Evolutionary conservation across 92 coral and sea anemone species (phyloP), one percentile per base, ranked within the genome.

Genomic region (Siderastrea radians): DNA sequence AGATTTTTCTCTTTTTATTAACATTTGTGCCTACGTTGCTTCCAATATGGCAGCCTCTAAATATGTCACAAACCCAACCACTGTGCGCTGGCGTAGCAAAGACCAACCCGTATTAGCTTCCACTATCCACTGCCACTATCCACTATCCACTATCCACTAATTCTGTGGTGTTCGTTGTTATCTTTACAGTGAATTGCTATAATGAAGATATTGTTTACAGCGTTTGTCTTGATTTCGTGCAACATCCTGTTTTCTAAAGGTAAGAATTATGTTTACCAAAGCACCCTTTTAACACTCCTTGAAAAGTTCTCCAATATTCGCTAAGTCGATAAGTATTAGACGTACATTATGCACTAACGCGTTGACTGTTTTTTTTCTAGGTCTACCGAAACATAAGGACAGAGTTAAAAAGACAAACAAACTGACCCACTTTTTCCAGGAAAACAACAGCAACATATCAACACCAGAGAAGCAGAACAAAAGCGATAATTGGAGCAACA

Each of bases 181-280:
- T 82, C 14, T 73, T 64, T 72, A 49, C 87, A 84, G 87, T 62
- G 7, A 61, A 47, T 75, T 38, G 15, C 58, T 14, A 63, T n/a
- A 61, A 84, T 84, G 87, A 84, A 74, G 80, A 4, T 74, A 49
- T 17, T 74, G 5, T 38, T 84, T 3, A 45, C 73, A 49, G 3
- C 73, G 51, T n/a, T 53, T 74, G 44, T 74, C 54, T 12, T 74
- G 72, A 60, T 74, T 48, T 49, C 72, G 51, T 7, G 50, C 15
- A 62, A 38, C n/a, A 63, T 54, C 47, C 62, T 58, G 43, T 11
- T 74, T 51, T 84, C 60, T 4, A 60, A 38, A 17, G 87, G 87
- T 84, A 62, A 82, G 8, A 47, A 50, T 80, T 12, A 26, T 38
- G 53, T 51, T 43, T 4, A 13, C 1, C 43, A 5, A 4, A 7